Evolutionary conservation across 2,113 vertebrate species (phyloP).

Genomic region (Labeo rohita): DNA sequence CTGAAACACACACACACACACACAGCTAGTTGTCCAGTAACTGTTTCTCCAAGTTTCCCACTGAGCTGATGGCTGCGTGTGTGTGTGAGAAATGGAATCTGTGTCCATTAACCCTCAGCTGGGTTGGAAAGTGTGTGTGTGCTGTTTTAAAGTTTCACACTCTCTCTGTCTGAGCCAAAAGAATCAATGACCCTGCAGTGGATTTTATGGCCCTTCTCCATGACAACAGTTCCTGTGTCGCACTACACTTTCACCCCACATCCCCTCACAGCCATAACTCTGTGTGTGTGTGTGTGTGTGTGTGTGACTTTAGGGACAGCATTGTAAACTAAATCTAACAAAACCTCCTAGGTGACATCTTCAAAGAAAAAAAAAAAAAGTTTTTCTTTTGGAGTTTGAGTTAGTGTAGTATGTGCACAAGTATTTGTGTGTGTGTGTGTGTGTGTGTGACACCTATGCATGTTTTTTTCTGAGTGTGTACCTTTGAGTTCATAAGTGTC

Average conservation of each 20-base stretch:
- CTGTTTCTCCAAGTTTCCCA: constrained; percentile 17
- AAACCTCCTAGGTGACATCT: neutral
- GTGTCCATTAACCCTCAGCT: constrained; percentile 5
- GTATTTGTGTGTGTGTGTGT: neutral
- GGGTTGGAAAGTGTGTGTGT: constrained; percentile 14
- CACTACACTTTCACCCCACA: neutral
- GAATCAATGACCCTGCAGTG: constrained; percentile 6
- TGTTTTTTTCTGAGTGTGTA: no score
- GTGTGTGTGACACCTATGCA: no score
- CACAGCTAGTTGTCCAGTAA: neutral
- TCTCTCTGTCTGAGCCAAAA: constrained; percentile 4
- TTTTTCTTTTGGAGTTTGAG: no score
- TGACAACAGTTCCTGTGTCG: constrained; percentile 35
- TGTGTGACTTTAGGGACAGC: constrained; percentile 7
- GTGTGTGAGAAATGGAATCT: constrained; percentile 10
- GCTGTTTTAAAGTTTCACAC: constrained; percentile 8
- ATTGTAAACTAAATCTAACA: neutral
- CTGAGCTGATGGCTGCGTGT: neutral
- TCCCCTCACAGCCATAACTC: neutral
- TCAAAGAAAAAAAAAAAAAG: neutral
- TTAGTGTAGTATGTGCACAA: no score
- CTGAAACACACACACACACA: constrained; percentile 66
- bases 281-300: constrained; percentile 18
- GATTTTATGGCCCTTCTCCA: constrained; percentile 47
- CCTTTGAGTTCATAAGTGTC: neutral